Evolutionary conservation across 2,113 vertebrate species (phyloP).

Genomic region (Alces alces): DNA sequence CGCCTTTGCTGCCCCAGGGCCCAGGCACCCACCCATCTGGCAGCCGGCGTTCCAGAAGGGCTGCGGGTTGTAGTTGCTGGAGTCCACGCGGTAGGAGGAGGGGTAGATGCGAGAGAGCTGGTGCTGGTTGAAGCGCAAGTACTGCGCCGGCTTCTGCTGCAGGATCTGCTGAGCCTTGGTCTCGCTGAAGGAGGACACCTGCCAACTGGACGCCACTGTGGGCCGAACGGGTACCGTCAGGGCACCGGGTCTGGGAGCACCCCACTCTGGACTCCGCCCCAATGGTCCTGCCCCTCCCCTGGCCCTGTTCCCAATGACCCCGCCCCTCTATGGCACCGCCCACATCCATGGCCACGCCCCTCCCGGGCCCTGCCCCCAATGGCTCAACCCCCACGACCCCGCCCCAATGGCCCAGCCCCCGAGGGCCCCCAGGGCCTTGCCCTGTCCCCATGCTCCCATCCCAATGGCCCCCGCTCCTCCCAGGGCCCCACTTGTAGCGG

Average conservation of each 20-base stretch:
- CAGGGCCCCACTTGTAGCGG: neutral
- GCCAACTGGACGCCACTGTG: conserved; percentile 89
- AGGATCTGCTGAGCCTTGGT: conserved; percentile 95
- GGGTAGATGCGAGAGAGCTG: conserved; percentile 97
- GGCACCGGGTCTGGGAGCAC: neutral
- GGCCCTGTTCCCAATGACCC: neutral
- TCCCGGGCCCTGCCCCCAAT: neutral
- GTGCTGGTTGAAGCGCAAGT: conserved; percentile 93
- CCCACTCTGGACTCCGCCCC: neutral
- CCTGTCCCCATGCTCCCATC: neutral
- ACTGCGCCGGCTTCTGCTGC: conserved; percentile 90
- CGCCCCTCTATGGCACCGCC: neutral
- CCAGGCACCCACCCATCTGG: conserved; percentile 88
- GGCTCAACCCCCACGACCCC: fast-evolving
- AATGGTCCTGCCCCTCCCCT: neutral
- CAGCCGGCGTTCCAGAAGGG: conserved; percentile 98
- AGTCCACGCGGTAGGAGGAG: conserved; percentile 95
- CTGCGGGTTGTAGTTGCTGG: conserved; percentile 98
- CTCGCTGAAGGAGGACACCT: conserved; percentile 97
- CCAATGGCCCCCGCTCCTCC: neutral
- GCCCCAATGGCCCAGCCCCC: neutral
- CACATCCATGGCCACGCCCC: neutral
- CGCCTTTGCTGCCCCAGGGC: fast-evolving
- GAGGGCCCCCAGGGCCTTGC: neutral
- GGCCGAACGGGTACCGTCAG: fast-evolving